These are phyloP conservation scores for Hirtodrosophila alboralis DNA, from an alignment of 2,888 invertebrate species.

Conservation along the genomic window DNA sequence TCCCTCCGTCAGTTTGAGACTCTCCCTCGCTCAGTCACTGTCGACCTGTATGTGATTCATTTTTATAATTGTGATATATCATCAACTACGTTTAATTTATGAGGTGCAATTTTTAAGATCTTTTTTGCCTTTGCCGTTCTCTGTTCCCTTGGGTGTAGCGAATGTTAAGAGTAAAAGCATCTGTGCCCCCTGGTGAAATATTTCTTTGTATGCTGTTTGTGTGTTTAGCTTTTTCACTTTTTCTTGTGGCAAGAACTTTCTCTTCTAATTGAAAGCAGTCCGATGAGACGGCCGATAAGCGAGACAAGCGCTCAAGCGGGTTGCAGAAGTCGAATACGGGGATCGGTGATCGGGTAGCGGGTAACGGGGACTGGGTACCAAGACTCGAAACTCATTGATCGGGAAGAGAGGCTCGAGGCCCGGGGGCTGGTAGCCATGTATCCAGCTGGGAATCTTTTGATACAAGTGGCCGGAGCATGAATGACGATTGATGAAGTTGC, in stretches of 20 bases:
- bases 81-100: constrained; percentile 59
- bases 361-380: not conserved
- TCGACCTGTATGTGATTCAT: constrained; percentile 8
- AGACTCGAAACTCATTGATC: too few relatives aligned
- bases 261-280: constrained; percentile 81
- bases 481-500: constrained; percentile 55
- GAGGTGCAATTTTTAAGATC: constrained; percentile 71
- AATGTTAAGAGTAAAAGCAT: constrained; percentile 51
- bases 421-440: constrained; percentile 27
- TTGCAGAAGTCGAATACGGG: constrained; percentile 12
- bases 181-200: constrained; percentile 44
- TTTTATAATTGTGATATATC: constrained; percentile 36
- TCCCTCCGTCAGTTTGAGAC: constrained; percentile 1
- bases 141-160: constrained; percentile 8
- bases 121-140: constrained; percentile 22
- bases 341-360: too few relatives aligned
- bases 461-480: constrained; percentile 40
- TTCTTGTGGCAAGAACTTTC: constrained; percentile 79
- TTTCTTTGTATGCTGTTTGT: constrained; percentile 36
- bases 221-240: constrained; percentile 67
- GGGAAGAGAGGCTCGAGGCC: not conserved
- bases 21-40: constrained; percentile 1
- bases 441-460: constrained; percentile 61
- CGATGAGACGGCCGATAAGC: constrained; percentile 71
- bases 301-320: constrained; percentile 6